Evolutionary conservation across 2,797 vertebrate species (phyloP), one percentile per base, ranked within the genome.

Genomic region (Telmatherina bonti): DNA sequence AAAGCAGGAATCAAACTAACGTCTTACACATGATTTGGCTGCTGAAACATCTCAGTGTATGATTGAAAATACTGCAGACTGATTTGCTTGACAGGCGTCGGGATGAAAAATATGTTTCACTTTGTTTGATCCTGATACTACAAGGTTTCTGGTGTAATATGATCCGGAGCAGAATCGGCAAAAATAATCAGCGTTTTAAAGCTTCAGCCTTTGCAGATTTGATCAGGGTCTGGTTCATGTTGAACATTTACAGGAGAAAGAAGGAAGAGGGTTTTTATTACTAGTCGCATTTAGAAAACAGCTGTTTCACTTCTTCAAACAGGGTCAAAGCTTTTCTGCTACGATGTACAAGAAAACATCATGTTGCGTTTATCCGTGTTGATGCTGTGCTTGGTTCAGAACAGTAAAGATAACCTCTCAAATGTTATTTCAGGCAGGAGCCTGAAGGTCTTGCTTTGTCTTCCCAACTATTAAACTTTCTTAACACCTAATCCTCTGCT

Each of bases 361-460:
- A 10, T 68, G 22, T 16, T 53, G 15, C 24, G 67, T 31, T 7
- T 47, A 43, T 64, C 53, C 29, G 55, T 69, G 53, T 56, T 74
- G 51, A 56, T 77, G 18, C 20, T 45, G 43, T n/a, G 43, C 8
- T 45, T 20, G 61, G 61, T 57, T 64, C 20, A 4, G 18, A 54
- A 16, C 33, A 59, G 68, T 65, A 36, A 64, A 74, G 63, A 29
- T 63, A 29, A 36, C 43, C 65, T 67, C 54, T 52, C 24, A 0
- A 26, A 45, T 74, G 20, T 84, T 76, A 67, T 64, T 72, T 57
- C 75, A 36, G 68, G 36, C 9, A 69, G 62, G 36, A 67, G 75
- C 74, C 72, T 72, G 31, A 20, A 29, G 54, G 77, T 66, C 16
- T 18, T n/a, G 54, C 56, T 72, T 61, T 70, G 62, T 71, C 52